Conservation (phyloP, 64 coral and sea anemone species). For the Porites lutea region DNA sequence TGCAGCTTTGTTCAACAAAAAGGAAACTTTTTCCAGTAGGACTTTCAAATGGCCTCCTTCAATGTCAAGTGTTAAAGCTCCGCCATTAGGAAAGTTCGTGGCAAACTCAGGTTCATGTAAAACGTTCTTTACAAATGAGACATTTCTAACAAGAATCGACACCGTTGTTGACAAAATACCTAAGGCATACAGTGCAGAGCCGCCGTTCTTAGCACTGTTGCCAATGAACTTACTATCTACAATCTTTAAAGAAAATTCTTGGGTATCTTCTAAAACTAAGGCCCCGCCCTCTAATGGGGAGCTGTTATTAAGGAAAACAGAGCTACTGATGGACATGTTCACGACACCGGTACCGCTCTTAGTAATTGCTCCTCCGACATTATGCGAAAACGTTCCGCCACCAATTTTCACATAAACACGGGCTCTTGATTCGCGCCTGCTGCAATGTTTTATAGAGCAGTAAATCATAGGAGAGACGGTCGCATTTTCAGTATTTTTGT, state of each 20-base stretch:
- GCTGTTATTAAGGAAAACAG: constrained; percentile 3
- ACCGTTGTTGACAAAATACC: background rate
- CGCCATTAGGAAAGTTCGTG: background rate
- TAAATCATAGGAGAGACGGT: background rate
- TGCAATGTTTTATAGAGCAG: background rate
- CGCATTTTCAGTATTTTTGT: too few species aligned
- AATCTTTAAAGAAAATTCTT: background rate
- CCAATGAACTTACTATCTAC: background rate
- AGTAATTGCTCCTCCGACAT: background rate
- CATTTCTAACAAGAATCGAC: background rate
- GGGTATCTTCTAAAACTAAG: background rate
- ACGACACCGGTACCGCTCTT: background rate
- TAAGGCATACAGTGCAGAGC: background rate
- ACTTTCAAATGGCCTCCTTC: background rate
- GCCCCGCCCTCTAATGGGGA: background rate
- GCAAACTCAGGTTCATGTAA: background rate
- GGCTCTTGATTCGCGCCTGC: too few species aligned
- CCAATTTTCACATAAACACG: background rate
- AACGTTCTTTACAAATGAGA: background rate
- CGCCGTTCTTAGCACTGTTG: background rate
- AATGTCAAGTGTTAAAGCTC: background rate
- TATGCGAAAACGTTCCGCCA: background rate
- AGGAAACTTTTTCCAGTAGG: background rate
- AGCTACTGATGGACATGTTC: background rate
- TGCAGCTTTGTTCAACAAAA: background rate